phyloP scores from a whole-genome alignment of 2,113 vertebrate genomes.

The Entelurus aequoreus region DNA sequence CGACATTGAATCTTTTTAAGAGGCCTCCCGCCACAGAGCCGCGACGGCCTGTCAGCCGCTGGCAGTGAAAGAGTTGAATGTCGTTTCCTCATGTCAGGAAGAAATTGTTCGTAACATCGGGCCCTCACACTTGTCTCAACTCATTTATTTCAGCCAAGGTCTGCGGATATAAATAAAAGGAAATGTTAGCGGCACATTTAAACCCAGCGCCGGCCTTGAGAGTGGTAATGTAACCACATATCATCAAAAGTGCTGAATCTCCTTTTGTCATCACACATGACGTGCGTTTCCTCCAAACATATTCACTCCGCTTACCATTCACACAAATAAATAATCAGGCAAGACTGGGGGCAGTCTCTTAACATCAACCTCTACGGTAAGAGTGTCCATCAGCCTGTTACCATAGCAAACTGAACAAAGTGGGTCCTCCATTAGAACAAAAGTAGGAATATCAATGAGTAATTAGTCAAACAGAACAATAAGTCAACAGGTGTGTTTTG shows the following conservation, averaged over 20 bases:
- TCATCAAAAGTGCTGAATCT: slow-evolving; percentile 80
- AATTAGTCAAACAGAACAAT: too few species aligned
- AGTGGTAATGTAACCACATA: slow-evolving; percentile 78
- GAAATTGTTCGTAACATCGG: slow-evolving; percentile 73
- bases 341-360: slow-evolving; percentile 35
- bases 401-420: background rate
- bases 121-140: slow-evolving; percentile 75
- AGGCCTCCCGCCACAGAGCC: slow-evolving; percentile 53
- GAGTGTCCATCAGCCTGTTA: slow-evolving; percentile 46
- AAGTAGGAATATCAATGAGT: too few species aligned
- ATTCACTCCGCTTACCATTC: slow-evolving; percentile 69
- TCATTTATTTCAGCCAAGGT: slow-evolving; percentile 81
- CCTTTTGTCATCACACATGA: slow-evolving; percentile 70
- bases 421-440: background rate
- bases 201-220: slow-evolving; percentile 74
- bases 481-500: too few species aligned
- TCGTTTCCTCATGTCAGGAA: slow-evolving; percentile 62
- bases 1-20: slow-evolving; percentile 72
- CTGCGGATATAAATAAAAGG: slow-evolving; percentile 80
- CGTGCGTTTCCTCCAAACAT: slow-evolving; percentile 67
- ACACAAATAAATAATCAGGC: slow-evolving; percentile 70
- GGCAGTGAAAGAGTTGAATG: slow-evolving; percentile 73
- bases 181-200: slow-evolving; percentile 77
- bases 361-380: slow-evolving; percentile 47
- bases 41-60: slow-evolving; percentile 61